These are phyloP conservation scores for Cryptus armator DNA, from an alignment of 2,888 invertebrate genomes.

Conservation along the genomic window DNA sequence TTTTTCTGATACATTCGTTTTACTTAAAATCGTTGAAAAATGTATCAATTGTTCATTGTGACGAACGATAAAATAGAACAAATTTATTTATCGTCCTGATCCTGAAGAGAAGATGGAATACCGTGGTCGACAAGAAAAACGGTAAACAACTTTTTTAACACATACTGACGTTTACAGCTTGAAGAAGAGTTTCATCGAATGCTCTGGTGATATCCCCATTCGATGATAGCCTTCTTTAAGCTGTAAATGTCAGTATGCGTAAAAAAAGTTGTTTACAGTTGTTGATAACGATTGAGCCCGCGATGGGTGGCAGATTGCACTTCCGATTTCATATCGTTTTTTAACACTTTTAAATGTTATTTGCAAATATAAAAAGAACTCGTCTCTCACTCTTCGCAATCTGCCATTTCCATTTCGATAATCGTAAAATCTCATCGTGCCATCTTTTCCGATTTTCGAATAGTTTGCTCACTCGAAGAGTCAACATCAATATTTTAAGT, in stretches of 20 bases:
- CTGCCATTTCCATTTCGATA: slow-evolving; percentile 17
- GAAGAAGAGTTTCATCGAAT: too few relatives aligned
- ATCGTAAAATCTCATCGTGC: not conserved
- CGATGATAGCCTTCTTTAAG: too few relatives aligned
- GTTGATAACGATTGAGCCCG: too few relatives aligned
- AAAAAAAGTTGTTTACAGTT: too few relatives aligned
- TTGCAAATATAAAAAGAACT: not conserved
- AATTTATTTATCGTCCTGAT: not conserved
- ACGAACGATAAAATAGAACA: not conserved
- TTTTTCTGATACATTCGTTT: not conserved
- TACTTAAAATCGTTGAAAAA: not conserved
- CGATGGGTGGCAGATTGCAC: too few relatives aligned
- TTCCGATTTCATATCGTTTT: too few relatives aligned
- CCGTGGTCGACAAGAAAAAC: too few relatives aligned
- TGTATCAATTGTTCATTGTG: not conserved
- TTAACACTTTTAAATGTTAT: not conserved
- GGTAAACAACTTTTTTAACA: too few relatives aligned
- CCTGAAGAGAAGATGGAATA: too few relatives aligned
- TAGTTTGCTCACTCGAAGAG: slow-evolving; percentile 1
- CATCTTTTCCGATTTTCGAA: not conserved
- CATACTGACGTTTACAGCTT: too few relatives aligned
- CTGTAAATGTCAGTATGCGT: too few relatives aligned
- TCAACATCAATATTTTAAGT: slow-evolving; percentile 19
- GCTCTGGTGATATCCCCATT: too few relatives aligned
- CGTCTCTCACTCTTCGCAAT: not conserved